Evolutionary conservation across 2,113 vertebrate genomes (phyloP).

Genomic region (Oncorhynchus mykiss): DNA sequence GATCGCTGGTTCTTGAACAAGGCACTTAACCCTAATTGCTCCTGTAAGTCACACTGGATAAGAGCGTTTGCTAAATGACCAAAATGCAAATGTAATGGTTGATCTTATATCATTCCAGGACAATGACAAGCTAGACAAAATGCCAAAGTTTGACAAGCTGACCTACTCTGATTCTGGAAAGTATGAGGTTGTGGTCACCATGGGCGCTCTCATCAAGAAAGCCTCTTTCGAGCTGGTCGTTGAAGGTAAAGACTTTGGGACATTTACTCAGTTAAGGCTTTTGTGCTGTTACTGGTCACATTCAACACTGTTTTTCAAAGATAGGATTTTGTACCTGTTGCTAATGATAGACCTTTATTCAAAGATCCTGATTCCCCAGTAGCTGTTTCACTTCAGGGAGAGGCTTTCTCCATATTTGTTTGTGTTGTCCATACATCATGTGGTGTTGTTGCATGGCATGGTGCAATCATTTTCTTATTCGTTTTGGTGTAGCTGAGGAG

Average conservation of each 20-base stretch:
- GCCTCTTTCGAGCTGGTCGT: constrained; percentile 82
- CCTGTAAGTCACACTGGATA: too few relatives aligned
- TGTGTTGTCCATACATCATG: neutral
- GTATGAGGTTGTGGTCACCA: constrained; percentile 83
- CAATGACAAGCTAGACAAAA: constrained; percentile 53
- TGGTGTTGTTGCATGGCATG: neutral
- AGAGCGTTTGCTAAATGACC: too few relatives aligned
- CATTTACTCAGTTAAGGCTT: neutral
- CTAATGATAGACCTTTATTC: neutral
- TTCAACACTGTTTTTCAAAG: neutral
- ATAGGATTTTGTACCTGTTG: neutral
- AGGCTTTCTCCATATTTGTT: neutral
- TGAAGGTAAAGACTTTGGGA: constrained; percentile 76
- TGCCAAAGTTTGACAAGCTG: constrained; percentile 78
- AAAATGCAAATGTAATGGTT: constrained; percentile 14
- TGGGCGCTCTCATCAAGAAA: constrained; percentile 72
- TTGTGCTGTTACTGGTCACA: neutral
- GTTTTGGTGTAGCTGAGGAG: constrained; percentile 33
- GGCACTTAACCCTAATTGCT: too few relatives aligned
- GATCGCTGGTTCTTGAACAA: too few relatives aligned
- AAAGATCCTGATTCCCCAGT: neutral
- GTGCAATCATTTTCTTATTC: constrained; percentile 1
- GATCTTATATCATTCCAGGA: constrained; percentile 47
- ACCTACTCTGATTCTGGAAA: constrained; percentile 84
- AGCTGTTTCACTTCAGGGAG: neutral